These are phyloP conservation scores for Drosophila burlai DNA, from an alignment of 1,140 invertebrate species.

Conservation along the genomic window DNA sequence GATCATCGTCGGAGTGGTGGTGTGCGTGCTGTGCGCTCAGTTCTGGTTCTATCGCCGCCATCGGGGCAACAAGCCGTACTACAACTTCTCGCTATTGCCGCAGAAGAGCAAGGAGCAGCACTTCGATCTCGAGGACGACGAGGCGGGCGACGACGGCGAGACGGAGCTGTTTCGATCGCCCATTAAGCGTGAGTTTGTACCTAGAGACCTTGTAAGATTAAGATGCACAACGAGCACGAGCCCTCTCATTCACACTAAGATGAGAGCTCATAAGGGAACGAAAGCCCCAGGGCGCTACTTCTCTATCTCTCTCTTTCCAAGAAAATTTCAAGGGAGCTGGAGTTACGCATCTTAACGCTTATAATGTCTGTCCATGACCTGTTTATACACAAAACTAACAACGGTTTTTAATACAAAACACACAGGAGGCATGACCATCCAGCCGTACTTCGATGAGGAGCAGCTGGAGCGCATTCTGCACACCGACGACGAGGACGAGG, in stretches of 20 bases:
- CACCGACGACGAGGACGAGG: constrained; percentile 75
- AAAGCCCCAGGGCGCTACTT: too few relatives aligned
- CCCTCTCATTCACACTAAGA: too few relatives aligned
- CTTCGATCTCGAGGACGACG: constrained; percentile 86
- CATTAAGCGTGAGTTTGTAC: constrained; percentile 84
- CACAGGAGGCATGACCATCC: constrained; percentile 73
- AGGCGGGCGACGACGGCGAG: constrained; percentile 86
- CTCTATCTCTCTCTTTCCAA: too few relatives aligned
- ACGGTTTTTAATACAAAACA: background rate
- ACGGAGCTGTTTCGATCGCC: constrained; percentile 88
- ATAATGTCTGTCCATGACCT: too few relatives aligned
- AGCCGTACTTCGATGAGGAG: constrained; percentile 86
- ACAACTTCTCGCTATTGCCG: constrained; percentile 85
- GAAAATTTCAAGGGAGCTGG: too few relatives aligned
- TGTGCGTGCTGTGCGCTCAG: constrained; percentile 77
- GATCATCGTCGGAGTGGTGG: constrained; percentile 67
- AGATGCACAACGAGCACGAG: background rate
- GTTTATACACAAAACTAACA: background rate
- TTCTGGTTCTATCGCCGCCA: constrained; percentile 78
- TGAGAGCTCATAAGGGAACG: too few relatives aligned
- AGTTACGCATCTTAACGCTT: too few relatives aligned
- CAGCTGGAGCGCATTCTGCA: constrained; percentile 69
- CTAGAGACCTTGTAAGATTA: background rate
- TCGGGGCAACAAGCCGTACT: constrained; percentile 71
- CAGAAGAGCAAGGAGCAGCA: constrained; percentile 81